Percentiles rank a stretch among this genome's conserved stretches.
Conservation (phyloP, 2,797 vertebrate species). For the Hephaestus fuliginosus region DNA sequence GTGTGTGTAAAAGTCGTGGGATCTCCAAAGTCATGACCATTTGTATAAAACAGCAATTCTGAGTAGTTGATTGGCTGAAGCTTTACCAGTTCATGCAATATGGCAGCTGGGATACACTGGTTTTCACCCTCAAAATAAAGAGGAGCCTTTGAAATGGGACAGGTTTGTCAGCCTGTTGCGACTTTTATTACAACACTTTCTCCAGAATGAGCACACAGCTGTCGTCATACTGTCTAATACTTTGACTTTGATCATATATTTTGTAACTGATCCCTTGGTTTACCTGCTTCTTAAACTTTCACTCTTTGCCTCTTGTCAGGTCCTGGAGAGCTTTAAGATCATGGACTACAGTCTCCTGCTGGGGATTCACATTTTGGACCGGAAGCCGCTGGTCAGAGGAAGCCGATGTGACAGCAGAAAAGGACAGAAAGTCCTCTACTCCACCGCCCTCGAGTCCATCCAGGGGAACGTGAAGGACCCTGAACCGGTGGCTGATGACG, state of each 20-base stretch:
- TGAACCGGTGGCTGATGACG: conserved; percentile 86
- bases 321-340: conserved; percentile 97
- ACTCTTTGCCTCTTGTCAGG: conserved; percentile 78
- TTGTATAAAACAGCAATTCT: too few relatives aligned
- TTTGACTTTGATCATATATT: not conserved
- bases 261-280: not conserved
- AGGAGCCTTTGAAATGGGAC: not conserved
- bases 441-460: conserved; percentile 97
- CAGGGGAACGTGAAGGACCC: conserved; percentile 90
- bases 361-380: conserved; percentile 82
- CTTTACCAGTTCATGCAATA: not conserved
- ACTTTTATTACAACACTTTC: not conserved
- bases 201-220: not conserved
- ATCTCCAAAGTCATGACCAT: not conserved
- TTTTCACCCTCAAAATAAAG: not conserved
- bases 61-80: not conserved
- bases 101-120: not conserved
- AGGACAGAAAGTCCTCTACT: conserved; percentile 94
- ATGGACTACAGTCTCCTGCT: conserved; percentile 96
- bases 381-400: conserved; percentile 81
- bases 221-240: not conserved
- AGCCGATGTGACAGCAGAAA: conserved; percentile 87
- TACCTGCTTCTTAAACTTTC: not conserved
- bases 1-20: not conserved
- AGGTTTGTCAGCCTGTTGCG: not conserved